Conservation (phyloP, 2,888 invertebrate species). For the Ophioninae sp. region DNA sequence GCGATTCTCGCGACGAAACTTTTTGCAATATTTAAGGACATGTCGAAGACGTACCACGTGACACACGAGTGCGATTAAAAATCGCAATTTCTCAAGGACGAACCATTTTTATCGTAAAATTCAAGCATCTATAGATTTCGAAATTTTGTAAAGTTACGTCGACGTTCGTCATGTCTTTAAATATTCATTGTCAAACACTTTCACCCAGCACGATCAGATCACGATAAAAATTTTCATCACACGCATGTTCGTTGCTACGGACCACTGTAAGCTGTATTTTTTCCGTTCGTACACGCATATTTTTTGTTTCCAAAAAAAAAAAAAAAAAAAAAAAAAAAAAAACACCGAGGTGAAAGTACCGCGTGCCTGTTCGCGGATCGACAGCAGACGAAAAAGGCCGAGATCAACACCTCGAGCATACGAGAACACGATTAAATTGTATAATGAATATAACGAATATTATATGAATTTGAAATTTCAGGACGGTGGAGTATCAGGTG, state of each 20-base stretch:
- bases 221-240: background rate
- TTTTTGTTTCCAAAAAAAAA: background rate
- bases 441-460: conserved; percentile 22
- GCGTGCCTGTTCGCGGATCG: background rate
- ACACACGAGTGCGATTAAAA: no score
- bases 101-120: no score
- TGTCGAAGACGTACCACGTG: no score
- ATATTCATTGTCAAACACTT: conserved; percentile 1
- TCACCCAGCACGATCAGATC: conserved; percentile 28
- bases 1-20: background rate
- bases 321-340: no score
- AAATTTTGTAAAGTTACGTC: conserved; percentile 2
- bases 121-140: no score
- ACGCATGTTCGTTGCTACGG: conserved; percentile 51
- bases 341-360: background rate
- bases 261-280: conserved; percentile 23
- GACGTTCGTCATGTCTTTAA: no score
- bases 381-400: background rate
- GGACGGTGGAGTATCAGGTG: conserved; percentile 75
- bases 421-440: background rate
- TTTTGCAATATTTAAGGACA: background rate
- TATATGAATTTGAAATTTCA: conserved; percentile 50
- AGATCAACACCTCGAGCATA: background rate
- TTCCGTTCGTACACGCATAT: background rate
- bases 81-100: no score